Base-by-base conservation (phyloP, 2,113 vertebrate species). In the Bubo blakistoni region DNA sequence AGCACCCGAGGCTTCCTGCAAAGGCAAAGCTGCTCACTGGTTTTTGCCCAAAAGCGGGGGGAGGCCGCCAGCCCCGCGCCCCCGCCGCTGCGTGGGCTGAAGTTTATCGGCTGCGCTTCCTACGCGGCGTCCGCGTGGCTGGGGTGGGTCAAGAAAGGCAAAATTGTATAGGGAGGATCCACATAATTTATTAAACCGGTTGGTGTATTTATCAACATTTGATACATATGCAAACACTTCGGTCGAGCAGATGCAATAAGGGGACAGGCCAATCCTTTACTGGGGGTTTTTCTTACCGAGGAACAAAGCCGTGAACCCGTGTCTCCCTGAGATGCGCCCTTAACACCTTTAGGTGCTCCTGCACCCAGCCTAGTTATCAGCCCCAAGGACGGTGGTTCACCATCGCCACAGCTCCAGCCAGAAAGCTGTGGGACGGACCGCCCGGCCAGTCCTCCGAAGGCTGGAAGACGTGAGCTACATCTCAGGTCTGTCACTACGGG, bases 271-370 rank as follows among this genome's bases (percentile, higher is more conserved):
- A 20, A 63, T n/a, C 76, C 47, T 42, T 63, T 51, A 13, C 11
- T 7, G 14, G 2, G 16, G 47, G 27, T 27, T 58, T 77, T 77
- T 76, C 27, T 36, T 51, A 36, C 14, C 0, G 0, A 59, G 67
- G 32, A 86, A 22, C 6, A 63, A 67, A 82, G 42, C 24, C 34
- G 57, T 32, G 3, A 71, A 57, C 13, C 11, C 6, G 6, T 2
- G 11, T 4, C 18, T 44, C 21, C 29, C 49, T 0, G 1, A 16
- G 52, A 46, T 2, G 5, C 0, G 0, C 3, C 17, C 1, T 2
- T 34, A 57, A 34, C 3, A 18, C 44, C 44, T 46, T 46, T 18
- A 46, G 44, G 44, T 46, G 44, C 44, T 46, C 30, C 57, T 34
- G 21, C 42, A 12, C 42, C 51, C 29, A 2, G 14, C 2, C 0